Evolutionary conservation across 2,888 invertebrate genomes (phyloP).

Genomic region (Ecliptopera silaceata): DNA sequence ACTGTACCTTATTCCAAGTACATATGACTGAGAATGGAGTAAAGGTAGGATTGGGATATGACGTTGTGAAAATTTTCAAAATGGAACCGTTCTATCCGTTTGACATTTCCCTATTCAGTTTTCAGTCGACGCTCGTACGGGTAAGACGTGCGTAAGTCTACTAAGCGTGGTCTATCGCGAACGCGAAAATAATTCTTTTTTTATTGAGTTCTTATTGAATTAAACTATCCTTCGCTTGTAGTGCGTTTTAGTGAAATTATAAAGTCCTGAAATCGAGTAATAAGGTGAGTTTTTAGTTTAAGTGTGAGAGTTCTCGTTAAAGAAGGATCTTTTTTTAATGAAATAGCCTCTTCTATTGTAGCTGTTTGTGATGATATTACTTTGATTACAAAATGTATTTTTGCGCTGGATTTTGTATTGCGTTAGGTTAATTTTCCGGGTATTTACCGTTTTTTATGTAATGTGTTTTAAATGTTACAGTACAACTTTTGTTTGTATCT

Average conservation of each 20-base stretch:
- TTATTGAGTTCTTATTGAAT: slow-evolving; percentile 6
- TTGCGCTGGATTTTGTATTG: slow-evolving; percentile 13
- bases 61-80: slow-evolving; percentile 44
- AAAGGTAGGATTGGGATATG: slow-evolving; percentile 39
- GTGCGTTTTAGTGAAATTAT: slow-evolving; percentile 8
- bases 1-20: background rate
- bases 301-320: slow-evolving; percentile 33
- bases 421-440: background rate
- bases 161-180: background rate
- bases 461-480: too few relatives aligned
- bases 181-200: slow-evolving; percentile 6
- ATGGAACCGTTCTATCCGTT: slow-evolving; percentile 58
- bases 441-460: slow-evolving; percentile 1
- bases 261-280: slow-evolving; percentile 20
- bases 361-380: slow-evolving; percentile 34
- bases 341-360: slow-evolving; percentile 47
- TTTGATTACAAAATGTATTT: slow-evolving; percentile 39
- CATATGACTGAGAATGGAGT: slow-evolving; percentile 22
- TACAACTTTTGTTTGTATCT: too few relatives aligned
- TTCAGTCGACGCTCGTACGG: slow-evolving; percentile 40
- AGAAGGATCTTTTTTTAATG: slow-evolving; percentile 43
- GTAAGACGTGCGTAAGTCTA: slow-evolving; percentile 41
- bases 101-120: slow-evolving; percentile 53
- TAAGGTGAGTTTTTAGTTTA: slow-evolving; percentile 36
- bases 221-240: background rate